These are phyloP conservation scores for Rhogogaster chlorosoma DNA, from an alignment of 2,888 invertebrate genomes.

Conservation along the genomic window DNA sequence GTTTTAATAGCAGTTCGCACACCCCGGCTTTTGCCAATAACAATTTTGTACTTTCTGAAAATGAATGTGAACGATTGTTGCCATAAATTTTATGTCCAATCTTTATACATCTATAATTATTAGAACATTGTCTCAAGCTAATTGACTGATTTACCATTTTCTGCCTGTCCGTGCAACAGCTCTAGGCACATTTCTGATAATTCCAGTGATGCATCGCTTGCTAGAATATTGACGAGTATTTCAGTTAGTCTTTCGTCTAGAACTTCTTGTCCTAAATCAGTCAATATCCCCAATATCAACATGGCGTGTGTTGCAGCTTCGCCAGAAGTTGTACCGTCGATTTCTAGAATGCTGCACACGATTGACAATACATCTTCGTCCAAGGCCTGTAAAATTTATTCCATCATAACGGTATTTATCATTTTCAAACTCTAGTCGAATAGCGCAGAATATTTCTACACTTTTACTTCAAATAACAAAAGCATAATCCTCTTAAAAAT, in stretches of 20 bases:
- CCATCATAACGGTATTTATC: background rate
- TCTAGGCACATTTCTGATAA: conserved; percentile 89
- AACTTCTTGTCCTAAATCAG: conserved; percentile 77
- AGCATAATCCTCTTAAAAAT: background rate
- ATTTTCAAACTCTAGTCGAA: background rate
- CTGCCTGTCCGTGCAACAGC: conserved; percentile 87
- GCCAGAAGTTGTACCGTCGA: conserved; percentile 74
- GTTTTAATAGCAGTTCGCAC: conserved; percentile 86
- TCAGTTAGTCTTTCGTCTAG: conserved; percentile 81
- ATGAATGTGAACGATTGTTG: conserved; percentile 51
- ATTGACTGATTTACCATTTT: conserved; percentile 81
- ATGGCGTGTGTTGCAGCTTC: conserved; percentile 79
- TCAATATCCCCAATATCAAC: conserved; percentile 78
- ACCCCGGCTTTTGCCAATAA: conserved; percentile 88
- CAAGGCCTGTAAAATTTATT: conserved; percentile 72
- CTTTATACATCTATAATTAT: background rate
- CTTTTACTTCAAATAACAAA: background rate
- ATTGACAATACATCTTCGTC: conserved; percentile 78
- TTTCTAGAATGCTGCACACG: conserved; percentile 78
- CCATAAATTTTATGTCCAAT: background rate
- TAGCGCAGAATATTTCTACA: background rate
- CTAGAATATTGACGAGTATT: conserved; percentile 83
- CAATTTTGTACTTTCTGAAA: conserved; percentile 88
- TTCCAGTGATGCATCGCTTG: conserved; percentile 84
- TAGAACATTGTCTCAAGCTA: background rate